Evolutionary conservation across 2,888 invertebrate species (phyloP).

Genomic region (Cynaeus angustus): DNA sequence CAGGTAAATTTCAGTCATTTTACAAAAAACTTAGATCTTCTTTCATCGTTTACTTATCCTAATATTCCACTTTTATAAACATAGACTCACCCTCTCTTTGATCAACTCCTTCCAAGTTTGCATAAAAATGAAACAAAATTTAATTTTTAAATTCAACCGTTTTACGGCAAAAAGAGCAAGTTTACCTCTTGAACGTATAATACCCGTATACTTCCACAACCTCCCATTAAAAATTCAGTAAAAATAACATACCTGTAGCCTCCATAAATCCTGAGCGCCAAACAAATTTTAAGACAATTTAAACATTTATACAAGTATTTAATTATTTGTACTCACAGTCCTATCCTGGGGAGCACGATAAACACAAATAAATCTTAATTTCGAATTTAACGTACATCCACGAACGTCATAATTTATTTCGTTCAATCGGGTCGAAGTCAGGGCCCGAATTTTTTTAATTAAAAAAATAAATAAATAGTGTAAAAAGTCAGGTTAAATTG

Average conservation of each 20-base stretch:
- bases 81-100: conserved; percentile 47
- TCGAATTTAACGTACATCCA: conserved; percentile 21
- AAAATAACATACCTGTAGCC: conserved; percentile 32
- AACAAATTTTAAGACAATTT: conserved; percentile 13
- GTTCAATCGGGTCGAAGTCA: conserved; percentile 23
- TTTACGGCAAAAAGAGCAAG: neutral
- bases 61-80: neutral
- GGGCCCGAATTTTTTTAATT: conserved; percentile 12
- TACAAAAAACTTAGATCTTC: no score
- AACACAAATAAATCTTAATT: conserved; percentile 45
- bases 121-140: conserved; percentile 26
- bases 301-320: neutral
- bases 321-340: conserved; percentile 47
- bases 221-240: no score
- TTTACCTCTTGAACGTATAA: no score
- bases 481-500: no score
- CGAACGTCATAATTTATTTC: conserved; percentile 37
- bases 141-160: conserved; percentile 37
- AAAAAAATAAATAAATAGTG: conserved; percentile 1
- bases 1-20: no score
- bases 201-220: no score
- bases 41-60: no score
- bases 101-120: conserved; percentile 45
- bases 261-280: conserved; percentile 20
- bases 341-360: conserved; percentile 44